Evolutionary conservation across 92 coral and sea anemone species (phyloP).

Genomic region (Scolanthus callimorphus): DNA sequence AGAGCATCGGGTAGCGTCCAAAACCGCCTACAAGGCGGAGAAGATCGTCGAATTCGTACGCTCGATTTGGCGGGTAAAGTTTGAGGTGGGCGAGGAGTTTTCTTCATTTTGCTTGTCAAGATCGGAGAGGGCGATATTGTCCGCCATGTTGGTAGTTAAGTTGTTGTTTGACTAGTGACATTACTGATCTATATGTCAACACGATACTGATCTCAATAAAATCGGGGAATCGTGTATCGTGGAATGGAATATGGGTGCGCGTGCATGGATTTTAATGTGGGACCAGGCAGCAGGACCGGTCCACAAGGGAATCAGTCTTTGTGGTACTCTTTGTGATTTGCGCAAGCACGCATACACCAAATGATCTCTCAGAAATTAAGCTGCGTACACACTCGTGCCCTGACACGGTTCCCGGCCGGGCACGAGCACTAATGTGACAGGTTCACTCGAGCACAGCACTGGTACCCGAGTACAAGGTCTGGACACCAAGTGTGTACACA

Average conservation of each 20-base stretch:
- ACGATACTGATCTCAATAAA: background rate
- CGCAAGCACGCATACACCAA: too few relatives aligned
- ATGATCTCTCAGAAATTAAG: too few relatives aligned
- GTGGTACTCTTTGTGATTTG: too few relatives aligned
- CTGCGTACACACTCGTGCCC: too few relatives aligned
- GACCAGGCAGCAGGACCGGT: too few relatives aligned
- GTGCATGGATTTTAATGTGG: too few relatives aligned
- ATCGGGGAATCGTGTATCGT: background rate
- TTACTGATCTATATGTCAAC: background rate
- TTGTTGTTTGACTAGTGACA: background rate
- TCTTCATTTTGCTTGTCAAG: background rate
- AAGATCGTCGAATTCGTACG: constrained; percentile 68
- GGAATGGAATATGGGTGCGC: background rate
- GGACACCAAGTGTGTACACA: too few relatives aligned
- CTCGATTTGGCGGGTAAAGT: background rate
- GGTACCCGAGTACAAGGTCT: too few relatives aligned
- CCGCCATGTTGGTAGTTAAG: background rate
- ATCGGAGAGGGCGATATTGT: background rate
- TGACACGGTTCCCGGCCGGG: too few relatives aligned
- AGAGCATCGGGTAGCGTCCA: constrained; percentile 58
- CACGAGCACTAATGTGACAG: too few relatives aligned
- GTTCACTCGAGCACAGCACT: too few relatives aligned
- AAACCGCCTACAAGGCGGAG: constrained; percentile 66
- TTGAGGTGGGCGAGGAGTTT: background rate
- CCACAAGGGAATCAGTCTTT: too few relatives aligned